Evolutionary conservation across 2,888 invertebrate genomes (phyloP), one percentile per base, ranked within the genome.

Genomic region (Hybos culiciformis): DNA sequence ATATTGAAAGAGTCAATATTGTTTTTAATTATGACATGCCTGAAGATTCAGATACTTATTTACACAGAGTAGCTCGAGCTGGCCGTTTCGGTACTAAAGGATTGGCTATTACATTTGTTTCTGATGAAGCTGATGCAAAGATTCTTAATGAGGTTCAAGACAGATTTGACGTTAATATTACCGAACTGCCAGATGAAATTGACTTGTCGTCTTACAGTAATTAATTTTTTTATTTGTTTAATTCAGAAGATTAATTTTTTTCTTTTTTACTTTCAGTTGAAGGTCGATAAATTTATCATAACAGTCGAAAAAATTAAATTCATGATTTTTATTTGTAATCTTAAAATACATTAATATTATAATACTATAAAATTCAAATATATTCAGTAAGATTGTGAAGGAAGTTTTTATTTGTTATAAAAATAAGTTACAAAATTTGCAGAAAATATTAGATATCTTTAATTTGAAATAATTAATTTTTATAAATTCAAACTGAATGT

Each of bases 1-100:
- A 99, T 66, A 99, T 98, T 61, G 98, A 99, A 67, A 71, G 98
- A 66, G 98, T 99, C 2, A 98, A 99, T 68, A 98, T 99, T 63
- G 98, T 99, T 5, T 97, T 98, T 66, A 98, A 99, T 68, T 99
- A 99, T 61, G 98, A 99, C 60, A 98, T 98, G 97, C 97, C 98
- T 5, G 97, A 98, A 69, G 93, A 96, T 70, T 96, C 97, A 0
- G 98, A 99, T 60, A 98, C 97, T 0, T 98, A 99, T 61, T 72
- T 99, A 43, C 98, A 98, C 70, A 75, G 98, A 61, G 96, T 98
- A 19, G 98, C 98, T 1, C 77, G 98, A 57, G 97, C 98, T 47
- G 98, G 98, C 32, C 82, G 98, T 55, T 98, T 99, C 63, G 98
- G 98, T 68, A 99, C 98, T 39, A 99, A 98, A 73, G 96, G 97